Conservation (phyloP, 1,140 invertebrate genomes). For the Drosophila oshimai region DNA sequence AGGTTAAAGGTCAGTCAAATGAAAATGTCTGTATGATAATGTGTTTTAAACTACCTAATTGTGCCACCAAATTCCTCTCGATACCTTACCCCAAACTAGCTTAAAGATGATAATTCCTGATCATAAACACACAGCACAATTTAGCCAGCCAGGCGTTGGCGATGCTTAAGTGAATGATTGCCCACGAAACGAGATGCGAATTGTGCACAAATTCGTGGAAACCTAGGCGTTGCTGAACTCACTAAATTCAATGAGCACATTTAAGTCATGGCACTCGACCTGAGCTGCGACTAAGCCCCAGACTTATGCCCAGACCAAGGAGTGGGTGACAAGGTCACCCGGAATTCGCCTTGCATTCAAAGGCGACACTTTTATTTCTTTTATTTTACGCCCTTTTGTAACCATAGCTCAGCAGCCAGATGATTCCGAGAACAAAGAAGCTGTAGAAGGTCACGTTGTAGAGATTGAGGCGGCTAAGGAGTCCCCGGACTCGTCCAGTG, state of each 20-base stretch:
- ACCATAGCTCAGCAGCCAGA: constrained; percentile 45
- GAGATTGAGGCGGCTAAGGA: constrained; percentile 60
- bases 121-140: constrained; percentile 51
- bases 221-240: constrained; percentile 21
- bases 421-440: constrained; percentile 44
- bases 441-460: constrained; percentile 70
- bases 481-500: background rate
- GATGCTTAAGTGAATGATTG: constrained; percentile 73
- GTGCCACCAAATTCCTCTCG: background rate
- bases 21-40: background rate
- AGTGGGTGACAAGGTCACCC: background rate
- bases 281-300: background rate
- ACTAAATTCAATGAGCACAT: constrained; percentile 25
- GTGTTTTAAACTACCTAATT: background rate
- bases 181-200: constrained; percentile 49
- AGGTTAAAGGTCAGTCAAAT: background rate
- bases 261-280: background rate
- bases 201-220: constrained; percentile 57
- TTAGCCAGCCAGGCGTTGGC: constrained; percentile 53
- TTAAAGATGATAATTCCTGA: constrained; percentile 38
- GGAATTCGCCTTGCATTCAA: too few relatives aligned
- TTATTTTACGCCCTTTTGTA: constrained; percentile 19
- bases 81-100: background rate
- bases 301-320: background rate
- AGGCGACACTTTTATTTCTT: constrained; percentile 31